Percentiles rank a stretch among this genome's conserved stretches.
Evolutionary conservation across 1,140 invertebrate species (phyloP).

Genomic region (Drusus annulatus): DNA sequence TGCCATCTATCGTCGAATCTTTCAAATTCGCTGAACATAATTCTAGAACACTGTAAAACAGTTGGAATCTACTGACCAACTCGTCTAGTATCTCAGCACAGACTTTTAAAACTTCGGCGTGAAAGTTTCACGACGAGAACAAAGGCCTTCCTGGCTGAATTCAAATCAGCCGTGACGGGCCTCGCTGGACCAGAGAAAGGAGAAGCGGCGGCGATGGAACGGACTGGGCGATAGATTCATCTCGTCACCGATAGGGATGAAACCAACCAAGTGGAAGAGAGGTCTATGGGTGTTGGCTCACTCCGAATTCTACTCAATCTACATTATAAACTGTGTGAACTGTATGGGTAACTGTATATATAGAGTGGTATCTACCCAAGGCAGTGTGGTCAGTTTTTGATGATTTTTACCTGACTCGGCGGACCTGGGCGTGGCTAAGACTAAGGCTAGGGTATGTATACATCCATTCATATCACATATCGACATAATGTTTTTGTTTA

Average conservation of each 20-base stretch:
- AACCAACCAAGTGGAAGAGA: constrained; percentile 26
- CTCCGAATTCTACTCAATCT: not conserved
- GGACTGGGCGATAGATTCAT: not conserved
- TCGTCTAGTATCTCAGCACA: not conserved
- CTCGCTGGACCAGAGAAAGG: not conserved
- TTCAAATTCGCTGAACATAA: not conserved
- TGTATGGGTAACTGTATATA: too few relatives aligned
- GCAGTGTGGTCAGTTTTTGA: too few relatives aligned
- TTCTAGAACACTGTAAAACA: too few relatives aligned
- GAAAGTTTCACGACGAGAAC: constrained; percentile 24
- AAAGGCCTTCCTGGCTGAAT: constrained; percentile 6
- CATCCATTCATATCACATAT: too few relatives aligned
- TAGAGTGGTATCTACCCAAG: too few relatives aligned
- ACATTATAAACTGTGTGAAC: too few relatives aligned
- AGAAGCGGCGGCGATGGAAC: not conserved
- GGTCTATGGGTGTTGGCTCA: constrained; percentile 25
- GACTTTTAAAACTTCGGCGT: not conserved
- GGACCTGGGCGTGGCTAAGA: too few relatives aligned
- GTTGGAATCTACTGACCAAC: not conserved
- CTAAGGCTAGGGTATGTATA: too few relatives aligned
- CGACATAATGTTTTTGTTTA: too few relatives aligned
- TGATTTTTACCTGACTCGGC: too few relatives aligned
- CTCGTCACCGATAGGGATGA: constrained; percentile 32
- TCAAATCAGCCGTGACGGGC: constrained; percentile 18
- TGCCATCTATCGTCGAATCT: too few relatives aligned